Evolutionary conservation across 1,140 invertebrate species (phyloP), one percentile per base, ranked within the genome.

Genomic region (Halyomorpha halys): DNA sequence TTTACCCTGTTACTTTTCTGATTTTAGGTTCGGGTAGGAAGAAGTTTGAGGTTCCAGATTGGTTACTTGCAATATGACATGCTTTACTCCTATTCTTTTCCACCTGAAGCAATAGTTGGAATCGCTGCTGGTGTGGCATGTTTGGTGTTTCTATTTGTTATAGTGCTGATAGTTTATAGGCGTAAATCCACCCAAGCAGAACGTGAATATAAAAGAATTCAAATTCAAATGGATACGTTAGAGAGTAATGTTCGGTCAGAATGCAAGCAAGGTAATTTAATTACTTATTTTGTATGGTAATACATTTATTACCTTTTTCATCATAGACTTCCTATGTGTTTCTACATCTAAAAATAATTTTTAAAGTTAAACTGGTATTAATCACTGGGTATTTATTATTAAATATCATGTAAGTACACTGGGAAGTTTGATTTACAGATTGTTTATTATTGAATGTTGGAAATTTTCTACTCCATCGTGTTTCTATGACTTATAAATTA

Each of bases 171-270:
- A 34, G 84, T 94, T 68, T 95, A 94, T 72, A 78, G 93, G 67
- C 79, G 94, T 56, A 92, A 95, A 76, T 94, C 90, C 56, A 96
- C 92, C 3, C 91, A 96, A 76, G 93, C 94, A 0, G 93, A 97
- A 75, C 77, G 94, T 47, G 94, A 97, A 74, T 97, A 97, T 75
- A 96, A 95, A 75, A 83, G 95, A 34, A 97, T 99, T 74, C 95
- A 98, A 76, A 94, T 98, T 70, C 95, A 99, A 77, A 97, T 99
- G 90, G 96, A 98, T 70, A 97, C 94, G n/a, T 77, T 98, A 51
- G 96, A 99, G 75, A 96, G 92, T 72, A 97, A 97, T 75, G 95
- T 99, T 0, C 81, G 96, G 59, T 90, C 94, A 69, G 97, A 98
- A 76, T 98, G 96, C 74, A 97, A 98, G 78, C 89, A 96, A 79